Percentiles rank a stretch among this genome's conserved stretches.
phyloP scores from a whole-genome alignment of 1,140 invertebrate species.

The Pseudomyrmex gracilis region DNA sequence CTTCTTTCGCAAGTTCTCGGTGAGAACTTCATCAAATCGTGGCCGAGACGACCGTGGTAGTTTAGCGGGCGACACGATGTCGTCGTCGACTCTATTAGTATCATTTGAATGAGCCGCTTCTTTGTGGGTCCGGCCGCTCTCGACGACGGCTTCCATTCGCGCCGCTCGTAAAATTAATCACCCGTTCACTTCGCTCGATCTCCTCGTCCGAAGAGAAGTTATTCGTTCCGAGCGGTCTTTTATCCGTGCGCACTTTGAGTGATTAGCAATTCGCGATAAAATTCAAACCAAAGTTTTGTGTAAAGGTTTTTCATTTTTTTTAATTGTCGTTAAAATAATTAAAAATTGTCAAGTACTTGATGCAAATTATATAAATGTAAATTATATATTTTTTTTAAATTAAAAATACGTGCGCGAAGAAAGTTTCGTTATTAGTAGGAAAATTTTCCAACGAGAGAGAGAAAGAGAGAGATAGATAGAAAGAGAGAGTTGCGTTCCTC shows the following conservation, averaged over 20 bases:
- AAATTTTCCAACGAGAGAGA: not conserved
- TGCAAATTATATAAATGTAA: not conserved
- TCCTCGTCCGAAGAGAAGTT: constrained; percentile 4
- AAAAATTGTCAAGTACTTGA: not conserved
- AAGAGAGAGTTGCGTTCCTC: constrained; percentile 14
- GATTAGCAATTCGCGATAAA: not conserved
- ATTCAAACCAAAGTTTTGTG: not conserved
- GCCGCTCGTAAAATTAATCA: constrained; percentile 67
- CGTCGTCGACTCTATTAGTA: constrained; percentile 21
- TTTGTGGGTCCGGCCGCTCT: not conserved
- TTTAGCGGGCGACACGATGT: not conserved
- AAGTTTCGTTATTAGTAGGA: not conserved
- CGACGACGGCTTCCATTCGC: constrained; percentile 48
- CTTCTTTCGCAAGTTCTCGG: not conserved
- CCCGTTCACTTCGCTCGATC: constrained; percentile 28
- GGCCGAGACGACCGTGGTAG: not conserved
- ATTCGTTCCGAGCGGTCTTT: not conserved
- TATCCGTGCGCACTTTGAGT: not conserved
- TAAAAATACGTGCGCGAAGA: not conserved
- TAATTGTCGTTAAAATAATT: too few relatives aligned
- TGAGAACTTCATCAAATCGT: not conserved
- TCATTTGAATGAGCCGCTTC: constrained; percentile 34
- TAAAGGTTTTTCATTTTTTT: too few relatives aligned
- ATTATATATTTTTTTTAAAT: not conserved
- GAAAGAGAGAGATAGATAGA: too few relatives aligned